phyloP scores from a whole-genome alignment of 1,140 invertebrate genomes.

The Orius laevigatus region DNA sequence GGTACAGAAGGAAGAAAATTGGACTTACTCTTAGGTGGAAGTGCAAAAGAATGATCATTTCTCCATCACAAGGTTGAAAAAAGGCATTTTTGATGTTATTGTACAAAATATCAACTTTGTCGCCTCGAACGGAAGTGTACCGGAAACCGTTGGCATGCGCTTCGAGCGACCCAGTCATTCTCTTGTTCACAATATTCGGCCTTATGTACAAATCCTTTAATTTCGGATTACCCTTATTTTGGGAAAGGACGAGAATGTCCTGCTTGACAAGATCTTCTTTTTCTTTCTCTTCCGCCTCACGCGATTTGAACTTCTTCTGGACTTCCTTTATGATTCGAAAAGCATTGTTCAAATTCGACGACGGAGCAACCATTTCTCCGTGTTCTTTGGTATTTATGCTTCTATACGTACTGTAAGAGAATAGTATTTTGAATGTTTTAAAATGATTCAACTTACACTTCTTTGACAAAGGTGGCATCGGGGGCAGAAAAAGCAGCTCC shows the following conservation, averaged over 20 bases:
- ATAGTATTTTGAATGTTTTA: background rate
- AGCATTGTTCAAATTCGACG: slow-evolving; percentile 89
- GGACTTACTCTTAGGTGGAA: slow-evolving; percentile 85
- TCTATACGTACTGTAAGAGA: slow-evolving; percentile 69
- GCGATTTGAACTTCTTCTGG: slow-evolving; percentile 95
- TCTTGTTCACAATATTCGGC: slow-evolving; percentile 95
- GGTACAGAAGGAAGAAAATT: slow-evolving; percentile 9
- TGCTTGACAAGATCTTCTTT: slow-evolving; percentile 98
- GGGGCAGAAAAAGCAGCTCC: slow-evolving; percentile 79
- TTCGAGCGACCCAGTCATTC: slow-evolving; percentile 88
- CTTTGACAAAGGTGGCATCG: slow-evolving; percentile 94
- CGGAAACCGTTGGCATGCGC: slow-evolving; percentile 96
- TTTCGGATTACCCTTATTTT: slow-evolving; percentile 96
- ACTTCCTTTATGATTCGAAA: slow-evolving; percentile 98
- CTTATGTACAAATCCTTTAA: slow-evolving; percentile 96
- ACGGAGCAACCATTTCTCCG: slow-evolving; percentile 87
- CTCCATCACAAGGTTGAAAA: slow-evolving; percentile 98
- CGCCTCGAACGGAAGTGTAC: slow-evolving; percentile 93
- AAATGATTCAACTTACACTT: slow-evolving; percentile 63
- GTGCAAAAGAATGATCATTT: slow-evolving; percentile 98
- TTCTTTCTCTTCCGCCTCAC: slow-evolving; percentile 96
- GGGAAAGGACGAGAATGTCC: slow-evolving; percentile 87
- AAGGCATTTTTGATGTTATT: slow-evolving; percentile 99
- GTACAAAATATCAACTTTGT: slow-evolving; percentile 98
- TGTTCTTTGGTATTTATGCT: slow-evolving; percentile 96